Base-by-base conservation (phyloP, 2,888 invertebrate species). In the Ichneumoninae sp. region DNA sequence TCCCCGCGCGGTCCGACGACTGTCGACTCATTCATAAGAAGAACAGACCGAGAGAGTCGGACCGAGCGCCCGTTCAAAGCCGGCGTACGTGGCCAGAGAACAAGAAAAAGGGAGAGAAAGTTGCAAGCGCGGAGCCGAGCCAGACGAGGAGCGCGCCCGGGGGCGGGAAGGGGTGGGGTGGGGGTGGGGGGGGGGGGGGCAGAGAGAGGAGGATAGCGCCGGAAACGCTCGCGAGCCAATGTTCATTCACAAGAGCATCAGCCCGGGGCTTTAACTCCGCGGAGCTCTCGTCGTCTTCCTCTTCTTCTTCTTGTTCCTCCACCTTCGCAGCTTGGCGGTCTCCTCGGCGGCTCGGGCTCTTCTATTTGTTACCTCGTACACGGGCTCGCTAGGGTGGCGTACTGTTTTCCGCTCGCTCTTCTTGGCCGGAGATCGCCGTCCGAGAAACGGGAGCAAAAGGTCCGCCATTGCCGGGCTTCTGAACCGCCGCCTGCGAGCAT, bases 211-310 rank as follows among this genome's bases (percentile, higher is more conserved):
- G 80, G 88, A 86, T 88, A 88, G 88, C 91, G 91, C 93, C 93
- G 93, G 93, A 93, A 93, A 93, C 90, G 86, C 84, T 86, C 83
- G 90, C 92, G 89, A 92, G 92, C 91, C 93, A 93, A 92, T 91
- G 92, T 93, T 93, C 93, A 93, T 93, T 93, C 93, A 93, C 93
- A 91, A 93, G 88, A 90, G 85, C 81, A 83, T 78, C 83, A 86
- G 73, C 82, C 66, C 63, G 69, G 50, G 70, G 86, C 85, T 84
- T 83, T 85, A 76, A 75, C 81, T 71, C 82, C 71, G 77, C 76
- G 77, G 70, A 86, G 85, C 71, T 87, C 84, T 85, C 85, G 85
- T 82, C 83, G 83, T 87, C 83, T 86, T 86, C 83, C 65, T 84
- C 26, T 63, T 44, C 33, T 83, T 81, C 44, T 85, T 83, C 22